These are phyloP conservation scores for Ptilonorhynchus violaceus DNA, from an alignment of 2,113 vertebrate genomes.

Conservation along the genomic window DNA sequence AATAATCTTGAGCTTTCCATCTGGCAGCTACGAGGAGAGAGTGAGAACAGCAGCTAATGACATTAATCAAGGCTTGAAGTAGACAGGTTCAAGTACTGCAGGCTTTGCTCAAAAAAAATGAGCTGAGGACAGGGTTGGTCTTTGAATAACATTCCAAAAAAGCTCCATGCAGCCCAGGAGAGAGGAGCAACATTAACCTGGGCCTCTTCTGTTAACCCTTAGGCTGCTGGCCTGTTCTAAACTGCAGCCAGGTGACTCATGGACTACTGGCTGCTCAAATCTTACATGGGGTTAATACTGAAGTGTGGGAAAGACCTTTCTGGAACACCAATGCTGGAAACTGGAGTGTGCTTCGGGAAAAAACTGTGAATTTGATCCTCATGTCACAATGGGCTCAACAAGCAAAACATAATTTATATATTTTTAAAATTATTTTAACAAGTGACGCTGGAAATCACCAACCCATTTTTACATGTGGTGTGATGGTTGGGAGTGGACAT, in stretches of 20 bases:
- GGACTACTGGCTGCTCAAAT: not conserved
- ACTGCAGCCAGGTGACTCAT: not conserved
- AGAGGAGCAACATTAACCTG: not conserved
- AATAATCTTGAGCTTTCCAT: conserved; percentile 56
- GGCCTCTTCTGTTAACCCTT: not conserved
- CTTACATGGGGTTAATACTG: not conserved
- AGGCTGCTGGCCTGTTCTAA: not conserved
- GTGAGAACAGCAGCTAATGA: not conserved
- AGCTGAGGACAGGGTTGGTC: not conserved
- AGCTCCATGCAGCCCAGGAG: not conserved
- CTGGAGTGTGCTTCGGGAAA: not conserved
- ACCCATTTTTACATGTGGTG: not conserved
- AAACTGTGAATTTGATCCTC: not conserved
- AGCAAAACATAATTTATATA: not conserved
- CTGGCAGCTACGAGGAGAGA: conserved; percentile 30
- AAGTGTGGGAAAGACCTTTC: not conserved
- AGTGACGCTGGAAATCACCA: not conserved
- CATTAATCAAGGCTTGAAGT: conserved; percentile 59
- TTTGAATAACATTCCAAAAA: not conserved
- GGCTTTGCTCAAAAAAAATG: conserved; percentile 18
- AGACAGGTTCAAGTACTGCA: conserved; percentile 39
- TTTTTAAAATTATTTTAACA: not conserved
- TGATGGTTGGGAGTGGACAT: not conserved
- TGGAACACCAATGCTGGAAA: not conserved
- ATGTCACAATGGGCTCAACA: not conserved